Conservation (phyloP, 2,888 invertebrate species). For the Hyposoter didymator region DNA sequence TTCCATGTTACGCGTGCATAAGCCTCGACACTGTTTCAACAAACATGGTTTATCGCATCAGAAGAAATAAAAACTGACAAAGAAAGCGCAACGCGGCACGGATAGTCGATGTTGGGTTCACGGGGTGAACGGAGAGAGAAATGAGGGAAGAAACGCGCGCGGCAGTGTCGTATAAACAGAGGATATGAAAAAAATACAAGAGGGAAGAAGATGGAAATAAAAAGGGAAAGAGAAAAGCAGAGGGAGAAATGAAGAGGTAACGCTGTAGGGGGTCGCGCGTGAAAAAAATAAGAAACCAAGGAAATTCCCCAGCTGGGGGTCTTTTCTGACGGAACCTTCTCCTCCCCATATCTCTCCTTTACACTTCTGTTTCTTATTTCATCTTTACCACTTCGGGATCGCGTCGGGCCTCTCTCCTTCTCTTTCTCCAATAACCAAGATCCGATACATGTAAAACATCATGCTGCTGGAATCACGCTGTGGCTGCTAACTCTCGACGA, state of each 20-base stretch:
- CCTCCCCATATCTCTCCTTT: conserved; percentile 34
- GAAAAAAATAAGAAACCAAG: conserved; percentile 76
- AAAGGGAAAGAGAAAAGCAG: conserved; percentile 52
- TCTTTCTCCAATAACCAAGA: conserved; percentile 22
- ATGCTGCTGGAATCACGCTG: conserved; percentile 65
- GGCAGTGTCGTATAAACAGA: not conserved
- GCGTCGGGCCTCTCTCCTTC: conserved; percentile 5
- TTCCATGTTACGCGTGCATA: conserved; percentile 5
- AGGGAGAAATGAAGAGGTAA: conserved; percentile 80
- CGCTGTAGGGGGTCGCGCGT: conserved; percentile 78
- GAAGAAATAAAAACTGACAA: not conserved
- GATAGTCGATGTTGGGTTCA: conserved; percentile 13
- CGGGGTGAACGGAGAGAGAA: not conserved
- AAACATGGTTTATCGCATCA: conserved; percentile 14
- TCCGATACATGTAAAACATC: conserved; percentile 57
- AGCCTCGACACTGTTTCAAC: conserved; percentile 9
- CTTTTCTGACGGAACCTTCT: conserved; percentile 75
- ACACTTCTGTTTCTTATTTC: conserved; percentile 42
- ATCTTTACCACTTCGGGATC: conserved; percentile 15
- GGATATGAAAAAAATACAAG: not conserved
- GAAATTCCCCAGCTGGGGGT: conserved; percentile 79
- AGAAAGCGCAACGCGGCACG: conserved; percentile 1
- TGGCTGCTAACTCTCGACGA: conserved; percentile 66
- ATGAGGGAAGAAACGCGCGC: not conserved
- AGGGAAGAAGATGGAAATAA: conserved; percentile 40